Evolutionary conservation across 2,888 invertebrate genomes (phyloP).

Genomic region (Dorcus hopei): DNA sequence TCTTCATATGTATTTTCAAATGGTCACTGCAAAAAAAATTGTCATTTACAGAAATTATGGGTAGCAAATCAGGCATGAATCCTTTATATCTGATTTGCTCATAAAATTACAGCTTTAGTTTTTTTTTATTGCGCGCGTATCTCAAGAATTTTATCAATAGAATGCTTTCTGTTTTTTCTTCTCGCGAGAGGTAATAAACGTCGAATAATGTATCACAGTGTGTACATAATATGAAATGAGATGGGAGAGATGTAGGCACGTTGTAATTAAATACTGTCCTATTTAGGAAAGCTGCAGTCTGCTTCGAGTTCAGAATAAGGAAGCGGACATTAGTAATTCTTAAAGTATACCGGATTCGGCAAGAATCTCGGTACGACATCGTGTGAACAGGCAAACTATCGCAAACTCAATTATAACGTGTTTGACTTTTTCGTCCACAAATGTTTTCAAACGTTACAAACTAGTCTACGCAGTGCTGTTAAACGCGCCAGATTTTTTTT

Average conservation of each 20-base stretch:
- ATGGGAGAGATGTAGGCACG: slow-evolving; percentile 1
- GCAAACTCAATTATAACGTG: slow-evolving; percentile 25
- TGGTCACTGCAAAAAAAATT: slow-evolving; percentile 71
- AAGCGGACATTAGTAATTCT: slow-evolving; percentile 23
- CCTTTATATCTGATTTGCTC: too few species aligned
- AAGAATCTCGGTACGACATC: slow-evolving; percentile 23
- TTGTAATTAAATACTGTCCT: slow-evolving; percentile 5
- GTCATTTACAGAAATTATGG: neutral
- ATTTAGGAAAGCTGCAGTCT: slow-evolving; percentile 16
- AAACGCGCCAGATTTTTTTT: too few species aligned
- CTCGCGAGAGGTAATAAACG: neutral
- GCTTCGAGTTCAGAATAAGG: slow-evolving; percentile 15
- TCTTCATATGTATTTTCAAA: slow-evolving; percentile 93
- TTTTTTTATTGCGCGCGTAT: too few species aligned
- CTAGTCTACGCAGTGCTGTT: neutral
- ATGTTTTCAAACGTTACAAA: neutral
- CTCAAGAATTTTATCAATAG: too few species aligned
- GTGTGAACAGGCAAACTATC: slow-evolving; percentile 24
- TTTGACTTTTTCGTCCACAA: slow-evolving; percentile 15
- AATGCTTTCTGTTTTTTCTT: too few species aligned
- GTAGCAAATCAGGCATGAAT: too few species aligned
- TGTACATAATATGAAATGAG: slow-evolving; percentile 2
- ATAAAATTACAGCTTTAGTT: too few species aligned
- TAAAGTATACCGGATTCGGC: slow-evolving; percentile 23
- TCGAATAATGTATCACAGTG: neutral